A percentile compares a stretch with the other conserved stretches of the same genome.
Evolutionary conservation across 2,797 vertebrate species (phyloP).

Genomic region (Anomalospiza imberbis): DNA sequence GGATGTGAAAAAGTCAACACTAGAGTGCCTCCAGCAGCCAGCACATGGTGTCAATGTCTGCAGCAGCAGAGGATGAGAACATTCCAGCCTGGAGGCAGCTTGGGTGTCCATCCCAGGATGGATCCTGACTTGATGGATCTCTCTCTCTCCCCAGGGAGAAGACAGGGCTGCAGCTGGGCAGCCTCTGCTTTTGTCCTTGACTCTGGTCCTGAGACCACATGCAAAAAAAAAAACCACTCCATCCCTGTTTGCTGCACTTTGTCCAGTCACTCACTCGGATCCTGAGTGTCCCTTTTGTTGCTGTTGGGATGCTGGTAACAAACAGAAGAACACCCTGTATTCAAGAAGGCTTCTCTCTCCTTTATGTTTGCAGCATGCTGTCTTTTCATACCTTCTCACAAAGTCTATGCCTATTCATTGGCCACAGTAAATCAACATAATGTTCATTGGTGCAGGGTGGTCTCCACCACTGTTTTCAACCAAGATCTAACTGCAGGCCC

Average conservation of each 20-base stretch:
- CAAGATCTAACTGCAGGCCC: no score
- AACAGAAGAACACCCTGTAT: no score
- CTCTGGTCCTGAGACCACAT: not conserved
- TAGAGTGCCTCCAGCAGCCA: not conserved
- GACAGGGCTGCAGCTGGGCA: not conserved
- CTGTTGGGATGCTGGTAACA: no score
- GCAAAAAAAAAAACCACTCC: not conserved
- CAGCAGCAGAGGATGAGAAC: not conserved
- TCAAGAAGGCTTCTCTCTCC: no score
- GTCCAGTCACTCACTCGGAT: not conserved
- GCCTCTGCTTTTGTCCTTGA: not conserved
- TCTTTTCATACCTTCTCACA: no score
- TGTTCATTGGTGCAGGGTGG: no score
- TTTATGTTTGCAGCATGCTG: no score
- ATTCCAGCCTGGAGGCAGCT: not conserved
- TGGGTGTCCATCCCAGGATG: not conserved
- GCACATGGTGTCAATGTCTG: not conserved
- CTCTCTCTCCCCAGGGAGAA: not conserved
- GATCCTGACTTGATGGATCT: no score
- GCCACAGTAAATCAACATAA: no score
- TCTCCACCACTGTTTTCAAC: no score
- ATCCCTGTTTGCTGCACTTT: not conserved
- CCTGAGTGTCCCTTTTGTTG: no score
- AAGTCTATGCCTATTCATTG: no score
- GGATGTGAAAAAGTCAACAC: not conserved